phyloP scores from a whole-genome alignment of 2,113 vertebrate genomes.

The Cyprinus carpio region DNA sequence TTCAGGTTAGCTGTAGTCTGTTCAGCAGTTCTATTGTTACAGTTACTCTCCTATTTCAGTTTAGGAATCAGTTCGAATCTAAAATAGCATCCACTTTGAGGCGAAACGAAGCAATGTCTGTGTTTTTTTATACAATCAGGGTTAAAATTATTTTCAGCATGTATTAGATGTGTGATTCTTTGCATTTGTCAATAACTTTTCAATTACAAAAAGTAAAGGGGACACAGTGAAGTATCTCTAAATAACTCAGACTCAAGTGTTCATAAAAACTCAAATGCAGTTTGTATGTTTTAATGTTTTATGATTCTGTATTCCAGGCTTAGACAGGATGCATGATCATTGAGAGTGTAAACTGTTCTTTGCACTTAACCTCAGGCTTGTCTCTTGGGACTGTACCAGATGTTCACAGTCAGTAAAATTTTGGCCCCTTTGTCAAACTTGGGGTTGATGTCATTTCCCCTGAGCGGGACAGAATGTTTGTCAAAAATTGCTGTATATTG shows the following conservation, averaged over 20 bases:
- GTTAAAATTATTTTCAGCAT: not conserved
- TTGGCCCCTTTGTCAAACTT: conserved; percentile 17
- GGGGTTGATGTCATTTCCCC: not conserved
- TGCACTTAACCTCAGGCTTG: not conserved
- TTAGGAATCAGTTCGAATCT: too few relatives aligned
- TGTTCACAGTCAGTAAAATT: not conserved
- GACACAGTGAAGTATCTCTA: too few relatives aligned
- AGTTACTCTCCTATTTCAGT: not conserved
- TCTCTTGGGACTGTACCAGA: not conserved
- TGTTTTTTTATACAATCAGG: too few relatives aligned
- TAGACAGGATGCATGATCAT: not conserved
- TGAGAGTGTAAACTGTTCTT: not conserved
- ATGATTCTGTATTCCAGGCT: too few relatives aligned
- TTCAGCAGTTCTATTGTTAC: not conserved
- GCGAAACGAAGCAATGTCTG: too few relatives aligned
- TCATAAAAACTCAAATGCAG: too few relatives aligned
- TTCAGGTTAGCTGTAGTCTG: not conserved
- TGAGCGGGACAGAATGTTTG: not conserved
- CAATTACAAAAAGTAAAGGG: not conserved
- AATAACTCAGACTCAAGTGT: too few relatives aligned
- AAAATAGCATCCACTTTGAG: too few relatives aligned
- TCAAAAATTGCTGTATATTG: not conserved
- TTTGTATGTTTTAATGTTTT: too few relatives aligned
- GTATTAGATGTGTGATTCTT: not conserved
- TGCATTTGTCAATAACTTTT: not conserved